These are phyloP conservation scores for Enteromius radiatus DNA, from an alignment of 2,797 vertebrate genomes.

Conservation along the genomic window DNA sequence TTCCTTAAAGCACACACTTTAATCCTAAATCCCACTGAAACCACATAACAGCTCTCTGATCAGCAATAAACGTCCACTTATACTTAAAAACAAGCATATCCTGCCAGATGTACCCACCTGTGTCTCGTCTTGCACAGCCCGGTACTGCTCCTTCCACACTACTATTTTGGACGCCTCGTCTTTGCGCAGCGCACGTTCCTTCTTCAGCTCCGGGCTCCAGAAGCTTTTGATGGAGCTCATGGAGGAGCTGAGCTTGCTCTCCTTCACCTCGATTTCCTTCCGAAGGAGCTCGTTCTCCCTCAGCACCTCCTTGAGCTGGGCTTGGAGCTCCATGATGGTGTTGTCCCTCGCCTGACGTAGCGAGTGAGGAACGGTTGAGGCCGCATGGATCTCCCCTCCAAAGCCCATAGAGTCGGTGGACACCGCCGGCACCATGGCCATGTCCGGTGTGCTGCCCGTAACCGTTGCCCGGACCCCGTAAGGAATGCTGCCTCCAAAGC, in stretches of 20 bases:
- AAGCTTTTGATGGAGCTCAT: slow-evolving; percentile 99
- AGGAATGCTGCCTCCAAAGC: slow-evolving; percentile 82
- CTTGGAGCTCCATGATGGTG: slow-evolving; percentile 97
- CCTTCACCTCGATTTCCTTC: slow-evolving; percentile 96
- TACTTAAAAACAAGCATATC: slow-evolving; percentile 8
- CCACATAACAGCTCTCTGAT: slow-evolving; percentile 4
- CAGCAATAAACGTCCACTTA: slow-evolving; percentile 11
- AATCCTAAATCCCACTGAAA: slow-evolving; percentile 11
- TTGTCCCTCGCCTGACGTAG: slow-evolving; percentile 96
- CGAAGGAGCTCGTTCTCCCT: slow-evolving; percentile 93
- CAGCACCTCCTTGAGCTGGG: slow-evolving; percentile 95
- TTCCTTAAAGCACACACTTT: slow-evolving; percentile 14
- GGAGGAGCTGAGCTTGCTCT: slow-evolving; percentile 98
- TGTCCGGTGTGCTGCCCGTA: slow-evolving; percentile 97
- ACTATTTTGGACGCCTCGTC: slow-evolving; percentile 98
- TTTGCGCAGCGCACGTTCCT: slow-evolving; percentile 94
- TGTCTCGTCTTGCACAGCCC: slow-evolving; percentile 95
- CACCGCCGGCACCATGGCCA: slow-evolving; percentile 80
- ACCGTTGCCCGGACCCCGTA: slow-evolving; percentile 91
- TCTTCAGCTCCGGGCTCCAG: slow-evolving; percentile 99
- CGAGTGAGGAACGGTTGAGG: slow-evolving; percentile 97
- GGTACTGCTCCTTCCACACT: slow-evolving; percentile 97
- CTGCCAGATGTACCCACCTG: slow-evolving; percentile 82
- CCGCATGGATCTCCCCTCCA: slow-evolving; percentile 96
- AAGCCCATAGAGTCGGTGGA: slow-evolving; percentile 94